phyloP scores from a whole-genome alignment of 2,797 vertebrate genomes.

The Aeoliscus strigatus region DNA sequence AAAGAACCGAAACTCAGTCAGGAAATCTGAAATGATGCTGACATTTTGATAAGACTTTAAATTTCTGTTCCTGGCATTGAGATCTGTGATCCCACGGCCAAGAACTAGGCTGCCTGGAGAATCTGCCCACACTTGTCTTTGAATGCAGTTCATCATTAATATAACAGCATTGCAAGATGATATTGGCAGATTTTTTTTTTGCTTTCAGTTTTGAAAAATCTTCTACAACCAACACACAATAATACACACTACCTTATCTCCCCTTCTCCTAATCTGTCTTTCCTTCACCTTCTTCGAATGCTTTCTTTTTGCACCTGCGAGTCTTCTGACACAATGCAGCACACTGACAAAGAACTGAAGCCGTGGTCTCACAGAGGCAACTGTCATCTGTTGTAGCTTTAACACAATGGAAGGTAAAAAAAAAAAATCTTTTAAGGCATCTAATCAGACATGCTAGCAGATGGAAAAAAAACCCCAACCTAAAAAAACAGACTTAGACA shows the following conservation, averaged over 20 bases:
- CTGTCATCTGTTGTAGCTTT: slow-evolving; percentile 52
- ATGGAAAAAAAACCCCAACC: slow-evolving; percentile 44
- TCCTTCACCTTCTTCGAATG: slow-evolving; percentile 27
- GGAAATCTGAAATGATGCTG: too few species aligned
- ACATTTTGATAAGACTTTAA: too few species aligned
- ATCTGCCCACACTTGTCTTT: too few species aligned
- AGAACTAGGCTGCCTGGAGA: too few species aligned
- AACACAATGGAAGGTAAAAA: slow-evolving; percentile 49
- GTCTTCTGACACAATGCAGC: slow-evolving; percentile 60
- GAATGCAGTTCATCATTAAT: too few species aligned
- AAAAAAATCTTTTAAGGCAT: slow-evolving; percentile 46
- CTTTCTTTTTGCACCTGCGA: slow-evolving; percentile 60
- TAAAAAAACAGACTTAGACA: slow-evolving; percentile 39
- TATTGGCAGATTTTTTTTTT: too few species aligned
- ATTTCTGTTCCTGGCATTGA: too few species aligned
- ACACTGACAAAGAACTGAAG: slow-evolving; percentile 57
- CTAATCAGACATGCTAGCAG: slow-evolving; percentile 54
- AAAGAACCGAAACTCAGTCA: too few species aligned
- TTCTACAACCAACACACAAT: too few species aligned
- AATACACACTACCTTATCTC: slow-evolving; percentile 7
- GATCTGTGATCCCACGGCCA: too few species aligned
- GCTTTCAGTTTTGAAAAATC: too few species aligned
- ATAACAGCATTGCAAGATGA: too few species aligned
- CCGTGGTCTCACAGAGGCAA: slow-evolving; percentile 49
- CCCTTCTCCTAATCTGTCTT: slow-evolving; percentile 12